Evolutionary conservation across 92 coral and sea anemone genomes (phyloP).

Genomic region (Palythoa caribaeorum): DNA sequence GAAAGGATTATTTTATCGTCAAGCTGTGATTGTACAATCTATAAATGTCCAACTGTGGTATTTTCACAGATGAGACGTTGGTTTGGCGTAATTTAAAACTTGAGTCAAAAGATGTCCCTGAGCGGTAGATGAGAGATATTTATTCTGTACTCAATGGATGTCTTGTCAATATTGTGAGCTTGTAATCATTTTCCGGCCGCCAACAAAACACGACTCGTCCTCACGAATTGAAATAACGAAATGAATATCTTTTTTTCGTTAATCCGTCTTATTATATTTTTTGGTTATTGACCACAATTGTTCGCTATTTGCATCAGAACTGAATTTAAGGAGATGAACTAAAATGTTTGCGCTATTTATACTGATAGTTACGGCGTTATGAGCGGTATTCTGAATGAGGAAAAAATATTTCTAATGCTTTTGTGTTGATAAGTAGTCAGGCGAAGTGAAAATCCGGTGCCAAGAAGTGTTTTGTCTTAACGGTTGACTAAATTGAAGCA

Average conservation of each 20-base stretch:
- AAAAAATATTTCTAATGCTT: conserved; percentile 29
- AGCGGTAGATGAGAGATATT: conserved; percentile 79
- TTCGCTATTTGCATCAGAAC: neutral
- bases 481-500: neutral
- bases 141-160: conserved; percentile 65
- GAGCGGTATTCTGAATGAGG: conserved; percentile 37
- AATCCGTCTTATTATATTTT: neutral
- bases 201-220: conserved; percentile 53
- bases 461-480: conserved; percentile 9
- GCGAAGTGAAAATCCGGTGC: conserved; percentile 23
- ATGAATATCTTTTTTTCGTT: neutral
- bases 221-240: conserved; percentile 17
- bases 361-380: neutral
- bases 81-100: conserved; percentile 22
- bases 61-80: neutral
- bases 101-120: neutral
- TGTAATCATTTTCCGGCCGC: conserved; percentile 67
- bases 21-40: conserved; percentile 48
- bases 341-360: neutral
- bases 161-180: conserved; percentile 67
- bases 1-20: conserved; percentile 40
- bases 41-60: conserved; percentile 34
- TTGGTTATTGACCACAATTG: neutral
- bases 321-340: neutral
- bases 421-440: conserved; percentile 9